Percentiles rank a stretch among this genome's conserved stretches.
Conservation (phyloP, 2,888 invertebrate genomes). For the Acrobasis repandana region DNA sequence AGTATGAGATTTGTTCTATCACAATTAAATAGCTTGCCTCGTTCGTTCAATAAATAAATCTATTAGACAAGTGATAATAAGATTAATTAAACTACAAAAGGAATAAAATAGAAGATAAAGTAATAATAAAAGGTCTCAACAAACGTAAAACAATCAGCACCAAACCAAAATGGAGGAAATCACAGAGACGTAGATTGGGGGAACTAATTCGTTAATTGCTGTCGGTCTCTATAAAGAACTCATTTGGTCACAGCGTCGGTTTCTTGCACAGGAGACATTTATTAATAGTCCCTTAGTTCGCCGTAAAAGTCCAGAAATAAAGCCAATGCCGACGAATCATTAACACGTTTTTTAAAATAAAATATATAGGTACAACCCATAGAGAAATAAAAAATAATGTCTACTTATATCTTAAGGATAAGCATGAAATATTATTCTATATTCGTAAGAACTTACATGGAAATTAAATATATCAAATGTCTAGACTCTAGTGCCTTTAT, state of each 20-base stretch:
- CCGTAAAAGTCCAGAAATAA: slow-evolving; percentile 47
- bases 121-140: slow-evolving; percentile 4
- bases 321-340: slow-evolving; percentile 8
- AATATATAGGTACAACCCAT: too few species aligned
- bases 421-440: too few species aligned
- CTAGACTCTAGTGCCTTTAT: too few species aligned
- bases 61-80: too few species aligned
- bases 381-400: too few species aligned
- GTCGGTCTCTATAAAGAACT: slow-evolving; percentile 41
- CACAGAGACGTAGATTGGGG: slow-evolving; percentile 45
- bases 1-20: too few species aligned
- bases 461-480: too few species aligned
- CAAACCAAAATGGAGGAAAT: slow-evolving; percentile 41
- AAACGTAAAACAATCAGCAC: slow-evolving; percentile 25
- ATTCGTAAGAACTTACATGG: too few species aligned
- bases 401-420: too few species aligned
- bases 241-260: slow-evolving; percentile 42
- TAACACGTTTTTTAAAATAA: neutral
- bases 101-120: neutral
- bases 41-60: too few species aligned
- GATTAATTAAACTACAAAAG: too few species aligned
- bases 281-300: slow-evolving; percentile 53
- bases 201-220: slow-evolving; percentile 60
- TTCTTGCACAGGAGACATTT: slow-evolving; percentile 42
- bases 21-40: too few species aligned